phyloP scores from a whole-genome alignment of 2,888 invertebrate genomes.

The Tupiocoris notatus region DNA sequence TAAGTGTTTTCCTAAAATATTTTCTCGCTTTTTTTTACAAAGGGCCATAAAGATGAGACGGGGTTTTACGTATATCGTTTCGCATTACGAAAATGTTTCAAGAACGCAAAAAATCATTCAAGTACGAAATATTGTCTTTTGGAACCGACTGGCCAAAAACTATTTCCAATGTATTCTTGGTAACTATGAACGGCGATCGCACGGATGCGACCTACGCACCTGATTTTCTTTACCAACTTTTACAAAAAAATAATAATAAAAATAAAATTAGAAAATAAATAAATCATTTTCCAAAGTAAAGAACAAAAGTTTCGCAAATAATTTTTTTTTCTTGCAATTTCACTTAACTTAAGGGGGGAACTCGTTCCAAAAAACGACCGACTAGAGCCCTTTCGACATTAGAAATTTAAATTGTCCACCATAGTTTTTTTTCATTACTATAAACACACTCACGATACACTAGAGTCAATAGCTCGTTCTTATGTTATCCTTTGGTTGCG shows the following conservation, averaged over 20 bases:
- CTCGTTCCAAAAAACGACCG: conserved; percentile 26
- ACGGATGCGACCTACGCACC: background rate
- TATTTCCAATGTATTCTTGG: background rate
- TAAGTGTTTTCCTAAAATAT: conserved; percentile 35
- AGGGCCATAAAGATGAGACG: conserved; percentile 31
- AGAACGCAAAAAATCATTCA: background rate
- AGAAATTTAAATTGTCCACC: background rate
- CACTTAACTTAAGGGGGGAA: conserved; percentile 11
- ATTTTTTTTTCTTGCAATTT: conserved; percentile 24
- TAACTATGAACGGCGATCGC: conserved; percentile 3
- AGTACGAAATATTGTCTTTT: conserved; percentile 33
- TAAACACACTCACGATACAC: conserved; percentile 36
- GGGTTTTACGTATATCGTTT: conserved; percentile 35
- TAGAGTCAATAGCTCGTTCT: conserved; percentile 29
- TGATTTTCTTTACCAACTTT: background rate
- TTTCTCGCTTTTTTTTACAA: conserved; percentile 10
- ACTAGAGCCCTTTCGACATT: conserved; percentile 39
- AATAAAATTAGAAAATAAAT: conserved; percentile 1
- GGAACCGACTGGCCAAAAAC: conserved; percentile 5
- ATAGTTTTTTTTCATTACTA: conserved; percentile 10
- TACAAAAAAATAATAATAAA: conserved; percentile 11
- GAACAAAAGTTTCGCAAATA: background rate
- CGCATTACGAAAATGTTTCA: background rate
- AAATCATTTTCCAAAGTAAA: background rate
- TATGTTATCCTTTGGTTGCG: conserved; percentile 39